Evolutionary conservation across 2,888 invertebrate genomes (phyloP).

Genomic region (Pimpla rufipes): DNA sequence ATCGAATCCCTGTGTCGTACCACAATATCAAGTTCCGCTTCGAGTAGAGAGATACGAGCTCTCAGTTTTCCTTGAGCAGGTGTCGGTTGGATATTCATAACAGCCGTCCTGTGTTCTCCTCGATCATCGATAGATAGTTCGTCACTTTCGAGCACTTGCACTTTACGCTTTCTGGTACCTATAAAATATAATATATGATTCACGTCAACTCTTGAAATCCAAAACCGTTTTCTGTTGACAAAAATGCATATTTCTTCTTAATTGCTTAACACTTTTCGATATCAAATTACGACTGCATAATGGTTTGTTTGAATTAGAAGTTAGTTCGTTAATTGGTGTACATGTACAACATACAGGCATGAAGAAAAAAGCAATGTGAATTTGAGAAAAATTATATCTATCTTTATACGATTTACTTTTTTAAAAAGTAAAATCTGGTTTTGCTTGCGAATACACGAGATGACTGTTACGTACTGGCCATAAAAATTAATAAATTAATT

Average conservation of each 20-base stretch:
- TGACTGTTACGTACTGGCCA: no score
- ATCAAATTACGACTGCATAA: neutral
- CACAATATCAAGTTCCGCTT: conserved; percentile 10
- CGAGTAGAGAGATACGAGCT: conserved; percentile 16
- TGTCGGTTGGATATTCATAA: neutral
- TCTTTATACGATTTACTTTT: neutral
- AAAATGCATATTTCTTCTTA: neutral
- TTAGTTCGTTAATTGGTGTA: neutral
- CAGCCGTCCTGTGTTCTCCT: neutral
- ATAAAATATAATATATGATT: neutral
- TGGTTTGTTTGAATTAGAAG: conserved; percentile 1
- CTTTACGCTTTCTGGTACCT: neutral
- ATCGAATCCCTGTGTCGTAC: neutral
- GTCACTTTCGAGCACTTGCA: neutral
- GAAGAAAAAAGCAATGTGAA: neutral
- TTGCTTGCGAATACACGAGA: neutral
- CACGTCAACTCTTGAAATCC: conserved; percentile 1
- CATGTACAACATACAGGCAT: neutral
- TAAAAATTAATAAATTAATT: no score
- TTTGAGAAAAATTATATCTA: neutral
- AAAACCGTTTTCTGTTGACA: neutral
- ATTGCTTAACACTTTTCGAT: neutral
- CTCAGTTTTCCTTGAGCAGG: neutral
- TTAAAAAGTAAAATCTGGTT: neutral
- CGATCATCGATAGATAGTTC: neutral